phyloP scores from a whole-genome alignment of 2,113 vertebrate genomes.

The Lontra canadensis region DNA sequence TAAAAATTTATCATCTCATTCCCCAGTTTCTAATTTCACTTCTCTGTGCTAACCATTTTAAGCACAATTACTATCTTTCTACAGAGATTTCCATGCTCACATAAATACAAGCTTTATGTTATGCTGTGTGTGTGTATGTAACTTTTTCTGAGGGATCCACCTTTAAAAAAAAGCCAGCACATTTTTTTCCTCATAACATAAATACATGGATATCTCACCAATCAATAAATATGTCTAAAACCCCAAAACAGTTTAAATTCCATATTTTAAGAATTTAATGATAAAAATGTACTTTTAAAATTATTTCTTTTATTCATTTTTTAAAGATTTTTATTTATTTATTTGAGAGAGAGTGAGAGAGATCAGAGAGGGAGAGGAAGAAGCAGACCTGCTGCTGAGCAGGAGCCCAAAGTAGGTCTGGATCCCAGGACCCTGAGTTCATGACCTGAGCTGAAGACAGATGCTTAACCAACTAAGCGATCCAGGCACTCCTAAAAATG shows the following conservation, averaged over 20 bases:
- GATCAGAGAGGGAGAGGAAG: not conserved
- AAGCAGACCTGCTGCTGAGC: not conserved
- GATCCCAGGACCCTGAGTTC: not conserved
- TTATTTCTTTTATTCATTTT: not conserved
- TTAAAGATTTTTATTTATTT: not conserved
- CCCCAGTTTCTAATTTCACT: not conserved
- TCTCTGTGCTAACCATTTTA: not conserved
- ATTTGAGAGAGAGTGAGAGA: not conserved
- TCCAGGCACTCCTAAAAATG: not conserved
- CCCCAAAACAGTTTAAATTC: not conserved
- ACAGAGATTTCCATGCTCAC: not conserved
- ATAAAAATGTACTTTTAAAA: not conserved
- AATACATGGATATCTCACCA: not conserved
- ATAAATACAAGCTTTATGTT: not conserved
- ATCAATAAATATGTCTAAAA: not conserved
- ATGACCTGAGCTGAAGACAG: not conserved
- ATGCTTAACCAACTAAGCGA: not conserved
- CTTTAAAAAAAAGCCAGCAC: not conserved
- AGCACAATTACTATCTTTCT: not conserved
- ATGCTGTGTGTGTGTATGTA: not conserved
- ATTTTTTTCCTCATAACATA: not conserved
- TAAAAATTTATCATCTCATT: not conserved
- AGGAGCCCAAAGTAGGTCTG: not conserved
- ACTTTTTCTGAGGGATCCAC: not conserved
- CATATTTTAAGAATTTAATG: not conserved